phyloP scores from a whole-genome alignment of 2,888 invertebrate species.

The Orchesellides sinensis region DNA sequence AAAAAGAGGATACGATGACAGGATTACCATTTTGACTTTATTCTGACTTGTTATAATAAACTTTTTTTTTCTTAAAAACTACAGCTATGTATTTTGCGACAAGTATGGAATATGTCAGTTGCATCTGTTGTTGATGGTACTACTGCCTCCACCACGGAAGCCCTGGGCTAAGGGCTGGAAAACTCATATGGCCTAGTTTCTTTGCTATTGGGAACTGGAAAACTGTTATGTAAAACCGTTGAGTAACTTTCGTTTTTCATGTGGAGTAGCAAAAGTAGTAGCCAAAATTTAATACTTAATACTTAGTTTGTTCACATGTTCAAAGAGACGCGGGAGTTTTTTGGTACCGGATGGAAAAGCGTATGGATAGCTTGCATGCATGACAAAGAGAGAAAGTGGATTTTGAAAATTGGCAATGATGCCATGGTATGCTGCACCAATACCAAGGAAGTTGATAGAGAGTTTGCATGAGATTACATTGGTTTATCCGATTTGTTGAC shows the following conservation, averaged over 20 bases:
- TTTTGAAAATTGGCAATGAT: constrained; percentile 8
- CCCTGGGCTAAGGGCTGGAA: constrained; percentile 11
- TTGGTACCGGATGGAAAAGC: background rate
- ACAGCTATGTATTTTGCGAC: constrained; percentile 53
- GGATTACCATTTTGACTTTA: constrained; percentile 64
- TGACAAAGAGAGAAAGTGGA: background rate
- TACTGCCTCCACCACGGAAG: constrained; percentile 8
- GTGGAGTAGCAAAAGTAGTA: background rate
- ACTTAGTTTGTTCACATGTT: background rate
- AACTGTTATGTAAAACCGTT: constrained; percentile 44
- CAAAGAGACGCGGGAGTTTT: too few species aligned
- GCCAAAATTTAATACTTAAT: background rate
- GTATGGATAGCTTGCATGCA: background rate
- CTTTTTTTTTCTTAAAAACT: constrained; percentile 30
- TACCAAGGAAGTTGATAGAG: constrained; percentile 2
- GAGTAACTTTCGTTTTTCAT: constrained; percentile 6
- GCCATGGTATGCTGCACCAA: background rate
- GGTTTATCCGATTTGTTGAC: constrained; percentile 50
- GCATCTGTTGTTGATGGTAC: constrained; percentile 45
- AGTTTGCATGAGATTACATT: constrained; percentile 38
- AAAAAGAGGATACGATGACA: constrained; percentile 31
- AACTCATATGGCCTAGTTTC: constrained; percentile 47
- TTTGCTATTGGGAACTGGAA: background rate
- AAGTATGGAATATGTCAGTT: constrained; percentile 57
- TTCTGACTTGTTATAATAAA: constrained; percentile 43